These are phyloP conservation scores for Mizuhopecten yessoensis DNA, from an alignment of 1,140 invertebrate genomes.

Conservation along the genomic window DNA sequence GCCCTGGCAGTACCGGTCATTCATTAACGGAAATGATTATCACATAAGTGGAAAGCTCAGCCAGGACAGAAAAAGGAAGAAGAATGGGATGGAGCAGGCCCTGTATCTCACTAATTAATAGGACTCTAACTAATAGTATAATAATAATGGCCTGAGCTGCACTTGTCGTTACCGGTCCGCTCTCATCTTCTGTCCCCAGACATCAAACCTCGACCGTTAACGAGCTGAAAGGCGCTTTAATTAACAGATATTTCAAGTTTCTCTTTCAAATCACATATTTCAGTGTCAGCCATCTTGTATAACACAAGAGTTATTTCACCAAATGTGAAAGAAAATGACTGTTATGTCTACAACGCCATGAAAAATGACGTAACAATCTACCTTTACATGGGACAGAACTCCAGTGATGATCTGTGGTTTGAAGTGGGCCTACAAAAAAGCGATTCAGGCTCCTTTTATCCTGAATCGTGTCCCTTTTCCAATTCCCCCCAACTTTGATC, in stretches of 20 bases:
- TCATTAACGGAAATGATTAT: not conserved
- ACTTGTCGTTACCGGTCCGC: not conserved
- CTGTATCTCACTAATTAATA: not conserved
- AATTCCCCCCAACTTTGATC: no score
- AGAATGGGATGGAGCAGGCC: not conserved
- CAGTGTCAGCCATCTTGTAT: conserved; percentile 31
- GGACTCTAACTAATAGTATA: not conserved
- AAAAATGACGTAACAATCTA: not conserved
- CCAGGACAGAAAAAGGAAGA: not conserved
- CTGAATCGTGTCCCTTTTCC: no score
- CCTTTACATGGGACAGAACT: not conserved
- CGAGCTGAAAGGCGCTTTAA: not conserved
- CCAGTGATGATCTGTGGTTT: not conserved
- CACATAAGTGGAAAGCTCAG: not conserved
- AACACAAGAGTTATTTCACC: not conserved
- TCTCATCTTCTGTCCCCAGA: not conserved
- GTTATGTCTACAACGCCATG: not conserved
- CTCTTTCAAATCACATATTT: conserved; percentile 29
- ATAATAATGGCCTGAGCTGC: not conserved
- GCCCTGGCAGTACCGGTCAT: not conserved
- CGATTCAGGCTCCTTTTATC: no score
- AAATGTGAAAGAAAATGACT: conserved; percentile 18
- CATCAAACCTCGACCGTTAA: not conserved
- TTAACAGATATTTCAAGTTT: not conserved
- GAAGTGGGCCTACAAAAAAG: not conserved